These are phyloP conservation scores for Dasypolia templi DNA, from an alignment of 2,888 invertebrate species.

Conservation along the genomic window DNA sequence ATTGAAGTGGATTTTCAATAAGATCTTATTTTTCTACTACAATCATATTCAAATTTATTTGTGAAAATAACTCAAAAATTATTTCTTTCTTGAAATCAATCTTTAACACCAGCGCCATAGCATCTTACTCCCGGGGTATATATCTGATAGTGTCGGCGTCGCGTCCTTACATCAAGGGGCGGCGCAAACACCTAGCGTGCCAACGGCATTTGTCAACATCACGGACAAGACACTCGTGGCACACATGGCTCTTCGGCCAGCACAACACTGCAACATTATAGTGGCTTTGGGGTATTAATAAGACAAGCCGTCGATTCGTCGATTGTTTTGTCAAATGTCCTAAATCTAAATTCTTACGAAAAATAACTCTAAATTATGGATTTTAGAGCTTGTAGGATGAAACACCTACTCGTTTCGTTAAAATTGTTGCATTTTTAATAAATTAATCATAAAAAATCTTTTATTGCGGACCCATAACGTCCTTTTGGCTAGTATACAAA, in stretches of 20 bases:
- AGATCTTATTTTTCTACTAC: neutral
- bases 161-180: conserved; percentile 74
- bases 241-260: conserved; percentile 67
- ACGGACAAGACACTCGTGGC: conserved; percentile 75
- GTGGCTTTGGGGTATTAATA: conserved; percentile 35
- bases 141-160: conserved; percentile 67
- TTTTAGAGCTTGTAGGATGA: neutral
- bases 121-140: conserved; percentile 50
- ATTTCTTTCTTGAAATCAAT: conserved; percentile 3
- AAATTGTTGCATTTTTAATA: neutral
- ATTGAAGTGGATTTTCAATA: neutral
- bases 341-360: neutral
- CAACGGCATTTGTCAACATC: conserved; percentile 85
- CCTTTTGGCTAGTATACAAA: too few relatives aligned
- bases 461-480: too few relatives aligned
- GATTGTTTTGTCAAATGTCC: neutral
- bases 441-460: too few relatives aligned
- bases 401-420: neutral
- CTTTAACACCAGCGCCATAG: conserved; percentile 39
- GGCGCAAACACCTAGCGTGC: conserved; percentile 79
- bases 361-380: neutral
- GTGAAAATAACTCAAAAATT: neutral
- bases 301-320: conserved; percentile 11
- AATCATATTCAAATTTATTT: neutral
- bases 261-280: conserved; percentile 69